Base-by-base conservation (phyloP, 2,113 vertebrate species). In the Paraplagusia blochii region DNA sequence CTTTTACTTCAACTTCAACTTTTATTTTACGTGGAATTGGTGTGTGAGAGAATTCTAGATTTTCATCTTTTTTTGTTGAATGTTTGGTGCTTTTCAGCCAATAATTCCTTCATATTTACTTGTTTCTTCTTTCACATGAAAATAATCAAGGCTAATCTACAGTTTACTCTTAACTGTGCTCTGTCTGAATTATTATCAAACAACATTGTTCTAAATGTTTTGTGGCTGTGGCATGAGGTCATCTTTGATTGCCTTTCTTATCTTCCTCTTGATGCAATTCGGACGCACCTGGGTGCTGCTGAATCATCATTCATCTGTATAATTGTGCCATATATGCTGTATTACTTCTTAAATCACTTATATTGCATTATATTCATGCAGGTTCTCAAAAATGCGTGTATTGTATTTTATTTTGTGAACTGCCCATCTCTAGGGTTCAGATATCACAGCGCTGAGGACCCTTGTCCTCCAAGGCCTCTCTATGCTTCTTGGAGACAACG, bases 401-500 rank as follows among this genome's bases (percentile, higher is more conserved):
- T n/a, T n/a, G n/a, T n/a, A n/a, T n/a, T n/a, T n/a, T n/a, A n/a
- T n/a, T n/a, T n/a, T n/a, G n/a, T n/a, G n/a, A n/a, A n/a, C n/a
- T n/a, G n/a, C n/a, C n/a, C n/a, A n/a, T n/a, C n/a, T n/a, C n/a
- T n/a, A n/a, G n/a, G n/a, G n/a, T n/a, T n/a, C n/a, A n/a, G n/a
- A n/a, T n/a, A n/a, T n/a, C n/a, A 63, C 35, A 8, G 43, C 50
- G 10, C 12, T 39, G 34, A 7, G 10, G 19, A 62, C 39, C 33
- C 0, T 44, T 16, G 50, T 53, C 8, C 50, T 45, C n/a, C 2
- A 14, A 35, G 49, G 49, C 17, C 51, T 54, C 51, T 44, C 50
- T 16, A 35, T 40, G 38, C 18, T 63, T 12, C 60, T 39, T 45
- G 42, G 43, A 16, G 50, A 63, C 29, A 44, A 63, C 51, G 17